Base-by-base conservation (phyloP, 2,888 invertebrate species). In the Xanthorhoe designata region DNA sequence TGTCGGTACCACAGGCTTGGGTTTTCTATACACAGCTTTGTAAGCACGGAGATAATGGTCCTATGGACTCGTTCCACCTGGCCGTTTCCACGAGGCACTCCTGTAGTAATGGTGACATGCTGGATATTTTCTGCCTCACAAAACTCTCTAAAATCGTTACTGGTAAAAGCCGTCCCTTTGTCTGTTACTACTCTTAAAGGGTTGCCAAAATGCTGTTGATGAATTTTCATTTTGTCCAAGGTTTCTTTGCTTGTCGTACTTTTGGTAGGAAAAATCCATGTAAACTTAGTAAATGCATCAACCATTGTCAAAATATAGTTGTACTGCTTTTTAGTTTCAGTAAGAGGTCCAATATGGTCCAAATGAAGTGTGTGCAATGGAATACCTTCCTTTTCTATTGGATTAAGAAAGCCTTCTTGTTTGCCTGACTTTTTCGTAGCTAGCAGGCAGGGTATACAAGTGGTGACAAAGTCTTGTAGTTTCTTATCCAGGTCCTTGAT, bases 241-340 rank as follows among this genome's bases (percentile, higher is more conserved):
- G 19, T 10, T 58, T 89, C 84, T 18, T 70, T 72, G 2, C 77
- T 66, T 0, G 78, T 69, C 0, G 76, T 78, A 3, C 75, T 66
- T 59, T 84, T 84, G 0, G 76, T 76, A 0, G 84, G 83, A 60
- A 77, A 86, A 0, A 86, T n/a, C 83, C 87, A 86, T 0, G 73
- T 75, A 74, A 85, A 86, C 59, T 86, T 87, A 0, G 82, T 83
- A 51, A 84, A 86, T 0, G 69, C 78, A 68, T 88, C 85, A 0
- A 86, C 66, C 0, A 85, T 71, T 0, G 80, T 81, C 0, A 88
- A 73, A 0, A 89, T 79, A 45, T 86, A 71, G 50, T 82, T 82
- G n/a, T n/a, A n/a, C n/a, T n/a, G n/a, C n/a, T n/a, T n/a, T n/a
- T n/a, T n/a, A n/a, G n/a, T n/a, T n/a, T 75, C 73, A 0, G 78